phyloP scores from a whole-genome alignment of 2,113 vertebrate species.

The Semnornis frantzii region DNA sequence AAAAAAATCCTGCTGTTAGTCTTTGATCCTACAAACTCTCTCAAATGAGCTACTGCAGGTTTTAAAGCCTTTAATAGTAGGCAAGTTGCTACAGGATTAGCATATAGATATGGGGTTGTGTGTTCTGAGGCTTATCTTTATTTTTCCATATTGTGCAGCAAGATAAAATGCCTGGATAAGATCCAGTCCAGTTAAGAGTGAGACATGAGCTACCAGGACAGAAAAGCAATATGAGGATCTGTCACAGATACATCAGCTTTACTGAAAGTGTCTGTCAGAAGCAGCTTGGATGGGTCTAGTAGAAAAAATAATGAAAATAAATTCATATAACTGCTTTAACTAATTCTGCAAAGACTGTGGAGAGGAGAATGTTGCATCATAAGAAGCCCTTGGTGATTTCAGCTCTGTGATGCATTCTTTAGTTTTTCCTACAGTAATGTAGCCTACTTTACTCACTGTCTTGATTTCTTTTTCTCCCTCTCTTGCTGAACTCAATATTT shows the following conservation, averaged over 20 bases:
- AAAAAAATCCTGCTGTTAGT: neutral
- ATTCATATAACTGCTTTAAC: neutral
- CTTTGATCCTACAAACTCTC: neutral
- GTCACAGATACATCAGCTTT: neutral
- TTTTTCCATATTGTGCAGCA: neutral
- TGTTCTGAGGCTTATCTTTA: conserved; percentile 13
- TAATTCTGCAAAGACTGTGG: neutral
- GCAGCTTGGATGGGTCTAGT: neutral
- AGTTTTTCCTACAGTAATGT: neutral
- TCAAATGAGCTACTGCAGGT: neutral
- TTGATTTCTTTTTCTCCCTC: neutral
- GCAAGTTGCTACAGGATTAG: neutral
- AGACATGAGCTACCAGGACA: neutral
- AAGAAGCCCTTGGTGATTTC: neutral
- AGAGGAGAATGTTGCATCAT: neutral
- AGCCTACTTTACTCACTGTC: neutral
- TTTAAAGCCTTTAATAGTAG: neutral
- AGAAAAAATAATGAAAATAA: neutral
- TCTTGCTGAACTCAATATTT: neutral
- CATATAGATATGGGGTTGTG: neutral
- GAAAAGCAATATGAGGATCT: neutral
- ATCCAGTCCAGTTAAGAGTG: neutral
- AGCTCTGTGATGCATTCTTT: neutral
- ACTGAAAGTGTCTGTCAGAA: neutral
- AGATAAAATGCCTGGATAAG: neutral